Evolutionary conservation across 2,113 vertebrate genomes (phyloP).

Genomic region (Ondatra zibethicus): DNA sequence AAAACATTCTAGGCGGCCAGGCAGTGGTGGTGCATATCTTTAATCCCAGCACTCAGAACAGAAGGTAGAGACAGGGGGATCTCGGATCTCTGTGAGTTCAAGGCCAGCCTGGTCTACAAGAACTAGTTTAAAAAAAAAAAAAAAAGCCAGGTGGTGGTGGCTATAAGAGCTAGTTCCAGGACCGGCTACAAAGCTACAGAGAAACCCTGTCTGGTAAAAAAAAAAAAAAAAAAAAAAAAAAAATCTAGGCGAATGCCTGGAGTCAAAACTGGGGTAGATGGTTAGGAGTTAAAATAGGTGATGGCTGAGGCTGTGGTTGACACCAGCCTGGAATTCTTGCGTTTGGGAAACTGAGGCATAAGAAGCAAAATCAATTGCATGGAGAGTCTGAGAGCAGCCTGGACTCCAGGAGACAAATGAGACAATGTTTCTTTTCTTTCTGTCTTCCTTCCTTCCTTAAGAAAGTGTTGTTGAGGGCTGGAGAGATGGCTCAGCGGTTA

Average conservation of each 20-base stretch:
- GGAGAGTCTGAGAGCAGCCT: not conserved
- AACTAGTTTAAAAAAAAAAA: no score
- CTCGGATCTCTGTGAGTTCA: no score
- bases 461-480: not conserved
- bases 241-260: not conserved
- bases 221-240: not conserved
- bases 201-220: no score
- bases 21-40: no score
- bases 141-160: no score
- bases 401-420: no score
- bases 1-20: not conserved
- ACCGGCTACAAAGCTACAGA: no score
- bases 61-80: no score
- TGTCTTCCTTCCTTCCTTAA: not conserved
- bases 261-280: not conserved
- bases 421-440: not conserved
- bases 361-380: not conserved
- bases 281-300: not conserved
- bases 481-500: no score
- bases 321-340: not conserved
- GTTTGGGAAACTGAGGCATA: not conserved
- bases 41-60: no score
- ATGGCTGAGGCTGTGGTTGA: not conserved
- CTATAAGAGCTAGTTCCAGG: no score
- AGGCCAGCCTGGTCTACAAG: no score